These are phyloP conservation scores for Drosophila lutescens DNA, from an alignment of 2,888 invertebrate species.

Conservation along the genomic window DNA sequence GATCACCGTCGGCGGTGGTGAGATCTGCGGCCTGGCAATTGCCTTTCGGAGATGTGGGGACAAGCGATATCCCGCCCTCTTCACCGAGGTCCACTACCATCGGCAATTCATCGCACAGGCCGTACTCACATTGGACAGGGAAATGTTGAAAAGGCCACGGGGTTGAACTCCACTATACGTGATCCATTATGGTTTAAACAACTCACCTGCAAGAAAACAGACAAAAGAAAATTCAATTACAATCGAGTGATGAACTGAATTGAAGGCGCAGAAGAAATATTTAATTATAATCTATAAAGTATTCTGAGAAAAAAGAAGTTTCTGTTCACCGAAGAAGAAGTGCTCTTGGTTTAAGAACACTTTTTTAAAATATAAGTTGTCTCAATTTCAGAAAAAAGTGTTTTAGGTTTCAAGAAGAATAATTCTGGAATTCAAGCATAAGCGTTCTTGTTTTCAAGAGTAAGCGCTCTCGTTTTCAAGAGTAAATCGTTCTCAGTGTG, in stretches of 20 bases:
- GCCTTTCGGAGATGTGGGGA: constrained; percentile 11
- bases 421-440: too few species aligned
- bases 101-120: constrained; percentile 15
- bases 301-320: neutral
- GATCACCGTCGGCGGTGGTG: neutral
- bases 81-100: constrained; percentile 20
- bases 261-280: neutral
- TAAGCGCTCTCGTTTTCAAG: too few species aligned
- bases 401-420: too few species aligned
- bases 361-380: too few species aligned
- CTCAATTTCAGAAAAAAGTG: too few species aligned
- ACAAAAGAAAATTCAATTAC: constrained; percentile 27
- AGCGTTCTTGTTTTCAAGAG: too few species aligned
- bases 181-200: neutral
- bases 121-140: constrained; percentile 1
- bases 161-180: neutral
- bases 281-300: constrained; percentile 45
- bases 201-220: constrained; percentile 41
- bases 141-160: neutral
- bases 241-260: constrained; percentile 38
- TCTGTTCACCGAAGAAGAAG: too few species aligned
- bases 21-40: constrained; percentile 26
- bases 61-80: constrained; percentile 10
- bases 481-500: too few species aligned
- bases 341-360: too few species aligned